Evolutionary conservation across 2,888 invertebrate species (phyloP).

Genomic region (Andrena minutula): DNA sequence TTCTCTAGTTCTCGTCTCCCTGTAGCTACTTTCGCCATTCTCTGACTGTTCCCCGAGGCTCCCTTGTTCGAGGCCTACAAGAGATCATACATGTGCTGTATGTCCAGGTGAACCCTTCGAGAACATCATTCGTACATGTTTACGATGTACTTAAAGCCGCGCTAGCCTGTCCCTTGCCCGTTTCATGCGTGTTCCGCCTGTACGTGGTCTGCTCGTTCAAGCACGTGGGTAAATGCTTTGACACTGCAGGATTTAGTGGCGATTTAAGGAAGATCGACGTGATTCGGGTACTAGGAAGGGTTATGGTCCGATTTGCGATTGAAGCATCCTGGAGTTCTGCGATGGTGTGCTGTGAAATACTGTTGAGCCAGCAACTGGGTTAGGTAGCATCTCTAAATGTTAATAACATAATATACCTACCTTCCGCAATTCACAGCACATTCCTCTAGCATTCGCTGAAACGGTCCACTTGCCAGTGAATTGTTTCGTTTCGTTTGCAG

Average conservation of each 20-base stretch:
- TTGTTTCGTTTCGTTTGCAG: background rate
- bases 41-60: conserved; percentile 19
- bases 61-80: background rate
- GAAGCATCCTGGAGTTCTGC: background rate
- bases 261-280: conserved; percentile 11
- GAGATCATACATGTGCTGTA: conserved; percentile 9
- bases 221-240: conserved; percentile 25
- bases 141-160: conserved; percentile 41
- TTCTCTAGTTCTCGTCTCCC: conserved; percentile 44
- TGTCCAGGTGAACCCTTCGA: background rate
- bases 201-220: conserved; percentile 13
- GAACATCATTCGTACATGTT: conserved; percentile 39
- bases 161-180: background rate
- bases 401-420: background rate
- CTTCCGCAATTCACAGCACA: background rate
- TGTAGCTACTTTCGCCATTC: background rate
- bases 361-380: background rate
- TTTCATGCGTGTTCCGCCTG: background rate
- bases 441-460: background rate
- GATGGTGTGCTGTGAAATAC: background rate
- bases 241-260: conserved; percentile 10
- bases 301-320: background rate
- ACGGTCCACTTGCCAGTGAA: background rate
- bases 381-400: background rate
- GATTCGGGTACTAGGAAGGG: background rate